Percentiles rank a stretch among this genome's conserved stretches.
These are phyloP conservation scores for Drosophila ironensis DNA, from an alignment of 1,140 invertebrate species.

Conservation along the genomic window DNA sequence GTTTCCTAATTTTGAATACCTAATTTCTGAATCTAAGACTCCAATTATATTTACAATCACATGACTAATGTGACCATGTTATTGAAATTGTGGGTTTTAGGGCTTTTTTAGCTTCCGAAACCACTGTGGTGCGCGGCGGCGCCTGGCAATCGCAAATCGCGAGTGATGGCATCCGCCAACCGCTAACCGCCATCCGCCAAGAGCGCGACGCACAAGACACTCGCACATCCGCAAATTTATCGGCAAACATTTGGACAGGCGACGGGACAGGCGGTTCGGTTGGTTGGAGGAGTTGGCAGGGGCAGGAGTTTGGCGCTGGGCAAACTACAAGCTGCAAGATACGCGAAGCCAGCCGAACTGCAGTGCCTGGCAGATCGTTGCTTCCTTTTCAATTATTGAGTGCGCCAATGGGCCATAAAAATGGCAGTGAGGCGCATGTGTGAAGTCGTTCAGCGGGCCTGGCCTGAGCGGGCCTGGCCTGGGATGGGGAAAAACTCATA, in stretches of 20 bases:
- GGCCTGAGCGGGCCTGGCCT: too few relatives aligned
- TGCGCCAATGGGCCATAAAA: slow-evolving; percentile 76
- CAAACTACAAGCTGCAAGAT: slow-evolving; percentile 35
- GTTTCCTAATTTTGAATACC: too few relatives aligned
- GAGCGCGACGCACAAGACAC: slow-evolving; percentile 67
- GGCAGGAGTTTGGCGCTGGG: slow-evolving; percentile 46
- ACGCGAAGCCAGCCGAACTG: slow-evolving; percentile 11
- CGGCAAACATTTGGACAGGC: slow-evolving; percentile 78
- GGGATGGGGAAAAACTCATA: slow-evolving; percentile 60
- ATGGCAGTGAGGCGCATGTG: slow-evolving; percentile 43
- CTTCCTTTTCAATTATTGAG: slow-evolving; percentile 80
- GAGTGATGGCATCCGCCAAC: slow-evolving; percentile 77
- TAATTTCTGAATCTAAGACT: too few relatives aligned
- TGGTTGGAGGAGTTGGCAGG: not conserved
- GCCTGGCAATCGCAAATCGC: slow-evolving; percentile 46
- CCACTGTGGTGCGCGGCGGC: slow-evolving; percentile 33
- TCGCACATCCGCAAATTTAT: slow-evolving; percentile 80
- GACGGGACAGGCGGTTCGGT: slow-evolving; percentile 28
- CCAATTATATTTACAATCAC: too few relatives aligned
- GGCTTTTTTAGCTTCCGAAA: not conserved
- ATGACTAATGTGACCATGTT: too few relatives aligned
- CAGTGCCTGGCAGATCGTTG: slow-evolving; percentile 56
- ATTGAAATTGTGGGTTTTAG: too few relatives aligned
- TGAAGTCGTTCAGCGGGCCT: slow-evolving; percentile 5
- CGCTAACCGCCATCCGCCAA: slow-evolving; percentile 71